These are phyloP conservation scores for Spheniscus mendiculus DNA, from an alignment of 2,113 vertebrate genomes.

Conservation along the genomic window DNA sequence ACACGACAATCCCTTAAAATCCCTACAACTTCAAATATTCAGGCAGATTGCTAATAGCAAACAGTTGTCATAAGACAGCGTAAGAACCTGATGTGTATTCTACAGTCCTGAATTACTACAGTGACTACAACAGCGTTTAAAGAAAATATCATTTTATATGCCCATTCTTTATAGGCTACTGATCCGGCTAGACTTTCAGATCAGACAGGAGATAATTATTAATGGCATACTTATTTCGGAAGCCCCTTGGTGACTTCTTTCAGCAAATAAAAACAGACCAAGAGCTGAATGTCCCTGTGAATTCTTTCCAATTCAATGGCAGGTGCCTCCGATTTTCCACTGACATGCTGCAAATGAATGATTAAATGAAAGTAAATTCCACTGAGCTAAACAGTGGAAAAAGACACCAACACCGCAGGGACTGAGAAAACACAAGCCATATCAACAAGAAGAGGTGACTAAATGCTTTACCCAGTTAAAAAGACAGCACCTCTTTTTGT, in stretches of 20 bases:
- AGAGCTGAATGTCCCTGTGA: constrained; percentile 7
- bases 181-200: background rate
- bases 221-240: background rate
- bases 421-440: background rate
- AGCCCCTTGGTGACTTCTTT: background rate
- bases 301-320: constrained; percentile 68
- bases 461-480: background rate
- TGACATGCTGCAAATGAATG: constrained; percentile 66
- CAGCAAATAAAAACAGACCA: constrained; percentile 22
- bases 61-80: background rate
- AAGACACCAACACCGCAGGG: constrained; percentile 20
- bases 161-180: background rate
- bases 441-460: background rate
- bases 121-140: background rate
- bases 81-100: background rate
- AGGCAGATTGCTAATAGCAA: background rate
- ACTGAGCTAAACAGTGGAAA: constrained; percentile 65
- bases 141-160: background rate
- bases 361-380: constrained; percentile 74
- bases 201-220: background rate
- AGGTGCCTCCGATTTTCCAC: constrained; percentile 61
- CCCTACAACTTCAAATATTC: background rate
- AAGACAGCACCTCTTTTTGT: background rate
- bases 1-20: background rate
- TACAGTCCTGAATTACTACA: background rate